These are phyloP conservation scores for Neoarius graeffei DNA, from an alignment of 2,113 vertebrate species.

Conservation along the genomic window DNA sequence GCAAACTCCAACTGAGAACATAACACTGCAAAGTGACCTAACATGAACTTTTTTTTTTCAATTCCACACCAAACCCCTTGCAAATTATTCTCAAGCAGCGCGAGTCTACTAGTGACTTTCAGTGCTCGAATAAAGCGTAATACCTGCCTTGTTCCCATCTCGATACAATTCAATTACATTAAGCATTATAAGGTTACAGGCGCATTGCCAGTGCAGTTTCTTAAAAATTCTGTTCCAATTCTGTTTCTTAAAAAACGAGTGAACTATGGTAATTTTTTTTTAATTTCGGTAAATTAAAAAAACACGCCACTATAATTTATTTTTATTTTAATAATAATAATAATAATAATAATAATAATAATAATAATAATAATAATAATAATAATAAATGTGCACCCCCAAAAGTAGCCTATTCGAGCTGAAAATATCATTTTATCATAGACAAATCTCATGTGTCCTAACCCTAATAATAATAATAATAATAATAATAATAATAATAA, in stretches of 20 bases:
- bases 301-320: no score
- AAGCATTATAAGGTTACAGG: neutral
- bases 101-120: neutral
- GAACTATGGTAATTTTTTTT: neutral
- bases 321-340: neutral
- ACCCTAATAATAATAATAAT: no score
- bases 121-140: neutral
- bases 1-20: constrained; percentile 14
- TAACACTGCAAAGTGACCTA: constrained; percentile 2
- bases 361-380: neutral
- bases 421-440: neutral
- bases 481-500: no score
- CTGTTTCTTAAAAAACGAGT: neutral
- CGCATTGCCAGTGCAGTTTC: neutral
- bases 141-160: neutral
- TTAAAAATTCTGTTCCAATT: neutral
- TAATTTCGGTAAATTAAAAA: neutral
- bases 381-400: neutral
- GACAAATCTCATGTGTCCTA: neutral
- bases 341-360: neutral
- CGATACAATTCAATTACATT: neutral
- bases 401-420: neutral
- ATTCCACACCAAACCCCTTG: neutral
- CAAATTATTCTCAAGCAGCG: neutral
- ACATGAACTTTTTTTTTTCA: constrained; percentile 20